Conservation (phyloP, 1,140 invertebrate species). For the Mizuhopecten yessoensis region DNA sequence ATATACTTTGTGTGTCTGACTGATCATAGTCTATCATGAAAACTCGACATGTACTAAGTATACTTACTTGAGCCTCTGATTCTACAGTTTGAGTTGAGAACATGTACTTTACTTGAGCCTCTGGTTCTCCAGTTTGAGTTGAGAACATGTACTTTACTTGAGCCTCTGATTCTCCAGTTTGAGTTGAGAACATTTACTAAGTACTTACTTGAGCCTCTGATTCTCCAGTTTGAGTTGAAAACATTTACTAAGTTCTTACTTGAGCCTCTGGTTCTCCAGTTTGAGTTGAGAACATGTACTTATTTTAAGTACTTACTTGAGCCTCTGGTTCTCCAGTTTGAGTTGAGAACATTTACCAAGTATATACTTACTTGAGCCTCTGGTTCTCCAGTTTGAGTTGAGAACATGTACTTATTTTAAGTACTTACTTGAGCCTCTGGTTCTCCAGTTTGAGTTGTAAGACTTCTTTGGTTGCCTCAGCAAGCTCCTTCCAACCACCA, state of each 20-base stretch:
- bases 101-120: too few species aligned
- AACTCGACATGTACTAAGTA: too few species aligned
- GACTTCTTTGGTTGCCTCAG: constrained; percentile 67
- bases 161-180: too few species aligned
- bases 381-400: not conserved
- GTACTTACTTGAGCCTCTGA: too few species aligned
- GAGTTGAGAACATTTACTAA: too few species aligned
- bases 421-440: constrained; percentile 64
- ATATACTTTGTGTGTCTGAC: too few species aligned
- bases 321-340: not conserved
- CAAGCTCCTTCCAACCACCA: constrained; percentile 68
- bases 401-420: not conserved
- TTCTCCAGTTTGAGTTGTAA: constrained; percentile 69
- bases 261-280: not conserved
- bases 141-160: too few species aligned
- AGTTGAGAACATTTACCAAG: not conserved
- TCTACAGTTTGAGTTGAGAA: too few species aligned
- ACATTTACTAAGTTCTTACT: not conserved
- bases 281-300: not conserved
- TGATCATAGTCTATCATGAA: too few species aligned
- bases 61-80: too few species aligned
- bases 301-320: not conserved
- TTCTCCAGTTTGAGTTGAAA: not conserved
- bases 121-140: too few species aligned
- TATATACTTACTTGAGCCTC: not conserved